phyloP scores from a whole-genome alignment of 2,888 invertebrate genomes.

The Folsomia manolachei region DNA sequence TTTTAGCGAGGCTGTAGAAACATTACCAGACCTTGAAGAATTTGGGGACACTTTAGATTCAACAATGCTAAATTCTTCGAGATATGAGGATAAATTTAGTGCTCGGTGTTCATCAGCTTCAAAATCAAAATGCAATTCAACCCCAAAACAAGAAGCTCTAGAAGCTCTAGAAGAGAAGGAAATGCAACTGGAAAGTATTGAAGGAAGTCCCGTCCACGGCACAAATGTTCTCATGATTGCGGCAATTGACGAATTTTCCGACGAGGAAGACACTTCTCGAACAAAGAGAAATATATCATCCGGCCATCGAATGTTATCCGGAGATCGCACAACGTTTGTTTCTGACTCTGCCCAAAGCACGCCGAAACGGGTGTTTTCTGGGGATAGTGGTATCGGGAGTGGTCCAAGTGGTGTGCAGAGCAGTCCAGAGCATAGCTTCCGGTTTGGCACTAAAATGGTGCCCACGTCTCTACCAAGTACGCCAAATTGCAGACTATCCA shows the following conservation, averaged over 20 bases:
- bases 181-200: constrained; percentile 39
- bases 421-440: constrained; percentile 35
- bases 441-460: constrained; percentile 27
- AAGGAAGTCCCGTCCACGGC: constrained; percentile 40
- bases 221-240: constrained; percentile 46
- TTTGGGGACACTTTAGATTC: constrained; percentile 36
- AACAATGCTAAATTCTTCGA: neutral
- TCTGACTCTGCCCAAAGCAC: constrained; percentile 49
- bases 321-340: constrained; percentile 28
- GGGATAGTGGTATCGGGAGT: no score
- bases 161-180: no score
- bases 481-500: constrained; percentile 42
- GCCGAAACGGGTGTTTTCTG: constrained; percentile 32
- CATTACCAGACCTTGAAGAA: constrained; percentile 44
- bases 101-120: constrained; percentile 21
- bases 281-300: neutral
- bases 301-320: constrained; percentile 30
- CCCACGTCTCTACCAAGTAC: constrained; percentile 46
- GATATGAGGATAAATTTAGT: neutral
- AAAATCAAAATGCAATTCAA: constrained; percentile 27
- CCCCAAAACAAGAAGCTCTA: constrained; percentile 34
- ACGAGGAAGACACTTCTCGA: constrained; percentile 42
- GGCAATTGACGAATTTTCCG: constrained; percentile 50
- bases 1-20: constrained; percentile 45
- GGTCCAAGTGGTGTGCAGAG: neutral